A percentile compares a stretch with the other conserved stretches of the same genome.
Conservation (phyloP, 2,888 invertebrate genomes). For the Tachina lurida region DNA sequence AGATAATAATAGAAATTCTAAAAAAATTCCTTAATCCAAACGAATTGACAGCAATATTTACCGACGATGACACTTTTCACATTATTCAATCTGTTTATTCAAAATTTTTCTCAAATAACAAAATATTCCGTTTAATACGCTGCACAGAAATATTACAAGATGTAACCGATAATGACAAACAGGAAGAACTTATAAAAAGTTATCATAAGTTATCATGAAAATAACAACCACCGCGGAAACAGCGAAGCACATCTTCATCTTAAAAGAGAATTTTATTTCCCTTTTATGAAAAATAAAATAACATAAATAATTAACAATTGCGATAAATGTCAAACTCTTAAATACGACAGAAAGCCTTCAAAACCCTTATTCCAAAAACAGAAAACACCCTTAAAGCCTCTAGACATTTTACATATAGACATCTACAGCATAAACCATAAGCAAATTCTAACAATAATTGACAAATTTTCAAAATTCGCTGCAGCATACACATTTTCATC, state of each 20-base stretch:
- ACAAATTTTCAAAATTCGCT: constrained; percentile 48
- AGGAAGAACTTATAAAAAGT: constrained; percentile 66
- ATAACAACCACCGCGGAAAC: constrained; percentile 62
- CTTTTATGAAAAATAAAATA: too few relatives aligned
- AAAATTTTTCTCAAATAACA: constrained; percentile 38
- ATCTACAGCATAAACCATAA: too few relatives aligned
- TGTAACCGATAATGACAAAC: constrained; percentile 65
- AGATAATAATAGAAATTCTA: constrained; percentile 48
- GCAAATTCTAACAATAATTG: constrained; percentile 13
- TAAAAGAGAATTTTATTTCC: too few relatives aligned
- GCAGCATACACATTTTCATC: constrained; percentile 33
- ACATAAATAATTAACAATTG: constrained; percentile 54
- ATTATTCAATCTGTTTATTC: constrained; percentile 39
- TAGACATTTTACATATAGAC: too few relatives aligned
- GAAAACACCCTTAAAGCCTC: constrained; percentile 47
- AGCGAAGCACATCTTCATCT: too few relatives aligned
- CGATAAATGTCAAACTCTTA: constrained; percentile 59
- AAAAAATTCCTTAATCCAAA: constrained; percentile 57
- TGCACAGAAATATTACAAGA: constrained; percentile 67
- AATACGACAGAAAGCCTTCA: constrained; percentile 68
- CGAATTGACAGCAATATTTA: constrained; percentile 57
- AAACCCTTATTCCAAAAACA: constrained; percentile 58
- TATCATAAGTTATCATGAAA: constrained; percentile 66
- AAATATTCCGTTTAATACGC: constrained; percentile 31
- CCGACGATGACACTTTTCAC: constrained; percentile 15